Conservation (phyloP, 2,888 invertebrate species). For the Eupsilia transversa region DNA sequence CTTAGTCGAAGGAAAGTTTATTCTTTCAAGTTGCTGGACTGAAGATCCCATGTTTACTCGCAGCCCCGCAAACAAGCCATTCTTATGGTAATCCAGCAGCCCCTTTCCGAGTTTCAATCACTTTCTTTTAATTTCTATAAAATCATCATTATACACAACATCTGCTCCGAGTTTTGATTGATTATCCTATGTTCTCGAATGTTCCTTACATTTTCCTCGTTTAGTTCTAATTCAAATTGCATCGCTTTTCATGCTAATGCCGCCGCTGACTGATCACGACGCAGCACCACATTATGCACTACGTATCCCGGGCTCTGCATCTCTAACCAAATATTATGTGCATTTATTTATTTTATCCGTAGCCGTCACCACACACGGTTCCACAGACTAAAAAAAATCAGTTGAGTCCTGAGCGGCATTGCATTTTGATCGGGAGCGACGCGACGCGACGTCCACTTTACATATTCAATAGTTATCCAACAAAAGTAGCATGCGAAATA, state of each 20-base stretch:
- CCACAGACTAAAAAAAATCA: conserved; percentile 72
- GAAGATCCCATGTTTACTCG: conserved; percentile 69
- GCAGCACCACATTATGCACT: conserved; percentile 75
- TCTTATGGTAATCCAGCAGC: conserved; percentile 80
- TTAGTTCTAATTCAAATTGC: conserved; percentile 77
- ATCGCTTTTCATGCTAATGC: conserved; percentile 85
- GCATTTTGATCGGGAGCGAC: conserved; percentile 74
- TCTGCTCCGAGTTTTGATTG: conserved; percentile 71
- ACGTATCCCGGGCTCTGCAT: conserved; percentile 76
- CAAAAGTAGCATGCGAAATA: conserved; percentile 72
- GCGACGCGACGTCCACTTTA: conserved; percentile 72
- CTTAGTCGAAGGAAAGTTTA: conserved; percentile 71
- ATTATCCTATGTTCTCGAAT: conserved; percentile 69
- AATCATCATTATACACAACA: conserved; percentile 62
- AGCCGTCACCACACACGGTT: conserved; percentile 72
- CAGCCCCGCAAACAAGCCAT: conserved; percentile 77
- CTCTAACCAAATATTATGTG: conserved; percentile 88
- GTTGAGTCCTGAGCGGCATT: conserved; percentile 67
- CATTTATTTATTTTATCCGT: conserved; percentile 85
- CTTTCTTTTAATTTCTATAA: conserved; percentile 71
- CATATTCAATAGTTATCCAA: conserved; percentile 76
- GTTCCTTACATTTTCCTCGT: conserved; percentile 64
- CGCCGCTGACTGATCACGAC: conserved; percentile 74
- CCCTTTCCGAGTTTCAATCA: conserved; percentile 74
- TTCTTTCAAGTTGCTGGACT: conserved; percentile 70